These are phyloP conservation scores for Thumatha senex DNA, from an alignment of 2,888 invertebrate species.

Conservation along the genomic window DNA sequence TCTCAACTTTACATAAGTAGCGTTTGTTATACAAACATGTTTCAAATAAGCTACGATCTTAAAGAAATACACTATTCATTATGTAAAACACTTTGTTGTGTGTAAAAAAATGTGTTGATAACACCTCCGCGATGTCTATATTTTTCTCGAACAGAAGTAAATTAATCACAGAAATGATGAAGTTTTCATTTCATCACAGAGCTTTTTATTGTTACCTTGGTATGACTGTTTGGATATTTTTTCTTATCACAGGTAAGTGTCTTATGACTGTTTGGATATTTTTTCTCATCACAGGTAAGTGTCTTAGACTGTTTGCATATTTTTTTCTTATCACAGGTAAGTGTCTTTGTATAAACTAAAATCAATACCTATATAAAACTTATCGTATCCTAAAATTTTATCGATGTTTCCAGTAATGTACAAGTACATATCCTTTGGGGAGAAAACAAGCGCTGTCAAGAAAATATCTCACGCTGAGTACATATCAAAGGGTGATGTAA, in stretches of 20 bases:
- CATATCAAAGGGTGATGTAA: constrained; percentile 83
- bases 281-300: constrained; percentile 88
- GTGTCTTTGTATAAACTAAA: no score
- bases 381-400: no score
- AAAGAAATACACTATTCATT: no score
- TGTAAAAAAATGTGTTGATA: no score
- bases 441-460: constrained; percentile 67
- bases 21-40: no score
- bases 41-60: no score
- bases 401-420: constrained; percentile 86
- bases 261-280: constrained; percentile 91
- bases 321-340: no score
- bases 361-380: no score
- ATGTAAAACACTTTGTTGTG: no score
- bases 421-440: constrained; percentile 88
- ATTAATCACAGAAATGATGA: constrained; percentile 66
- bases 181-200: constrained; percentile 86
- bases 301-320: no score
- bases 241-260: constrained; percentile 87
- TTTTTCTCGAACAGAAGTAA: constrained; percentile 46
- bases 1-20: background rate
- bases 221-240: constrained; percentile 91
- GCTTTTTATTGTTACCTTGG: constrained; percentile 92
- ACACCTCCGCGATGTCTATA: constrained; percentile 28
- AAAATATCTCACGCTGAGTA: constrained; percentile 72